A percentile compares a stretch with the other conserved stretches of the same genome.
These are phyloP conservation scores for Percopsis transmontana DNA, from an alignment of 2,113 vertebrate species.

Conservation along the genomic window DNA sequence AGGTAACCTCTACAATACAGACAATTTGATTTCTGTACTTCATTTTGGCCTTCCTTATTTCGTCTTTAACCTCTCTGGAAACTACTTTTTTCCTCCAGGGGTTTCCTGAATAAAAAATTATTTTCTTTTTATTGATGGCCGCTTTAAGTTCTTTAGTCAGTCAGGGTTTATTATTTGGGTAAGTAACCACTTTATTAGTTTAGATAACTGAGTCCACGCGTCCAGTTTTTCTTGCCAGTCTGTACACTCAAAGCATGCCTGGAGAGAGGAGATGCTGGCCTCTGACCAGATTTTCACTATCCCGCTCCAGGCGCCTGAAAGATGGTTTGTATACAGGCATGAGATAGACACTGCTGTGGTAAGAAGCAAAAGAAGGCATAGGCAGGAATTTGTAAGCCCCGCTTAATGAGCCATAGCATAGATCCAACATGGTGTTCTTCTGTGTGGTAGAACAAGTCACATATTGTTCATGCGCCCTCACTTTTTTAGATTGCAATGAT, in stretches of 20 bases:
- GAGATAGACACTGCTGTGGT: conserved; percentile 18
- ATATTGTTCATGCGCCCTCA: conserved; percentile 21
- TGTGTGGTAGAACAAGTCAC: conserved; percentile 9
- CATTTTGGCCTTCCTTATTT: conserved; percentile 16
- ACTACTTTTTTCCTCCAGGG: conserved; percentile 10
- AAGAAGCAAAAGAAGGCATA: conserved; percentile 1
- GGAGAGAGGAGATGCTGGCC: conserved; percentile 13
- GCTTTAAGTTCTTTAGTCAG: conserved; percentile 10
- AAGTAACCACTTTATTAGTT: conserved; percentile 9
- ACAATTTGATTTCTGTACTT: not conserved
- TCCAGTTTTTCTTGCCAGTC: not conserved
- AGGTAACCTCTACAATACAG: not conserved
- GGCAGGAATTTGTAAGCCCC: not conserved
- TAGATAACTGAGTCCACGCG: conserved; percentile 4
- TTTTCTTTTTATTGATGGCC: not conserved
- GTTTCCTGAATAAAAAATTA: not conserved
- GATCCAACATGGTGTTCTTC: conserved; percentile 3
- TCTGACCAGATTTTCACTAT: conserved; percentile 6
- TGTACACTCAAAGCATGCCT: conserved; percentile 13
- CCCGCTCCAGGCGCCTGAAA: not conserved
- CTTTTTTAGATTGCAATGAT: conserved; percentile 3
- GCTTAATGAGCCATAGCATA: conserved; percentile 14
- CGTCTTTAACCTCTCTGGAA: conserved; percentile 9
- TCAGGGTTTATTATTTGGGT: conserved; percentile 11
- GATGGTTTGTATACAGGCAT: conserved; percentile 17